These are phyloP conservation scores for Protodeltote pygarga DNA, from an alignment of 2,888 invertebrate genomes.

Conservation along the genomic window DNA sequence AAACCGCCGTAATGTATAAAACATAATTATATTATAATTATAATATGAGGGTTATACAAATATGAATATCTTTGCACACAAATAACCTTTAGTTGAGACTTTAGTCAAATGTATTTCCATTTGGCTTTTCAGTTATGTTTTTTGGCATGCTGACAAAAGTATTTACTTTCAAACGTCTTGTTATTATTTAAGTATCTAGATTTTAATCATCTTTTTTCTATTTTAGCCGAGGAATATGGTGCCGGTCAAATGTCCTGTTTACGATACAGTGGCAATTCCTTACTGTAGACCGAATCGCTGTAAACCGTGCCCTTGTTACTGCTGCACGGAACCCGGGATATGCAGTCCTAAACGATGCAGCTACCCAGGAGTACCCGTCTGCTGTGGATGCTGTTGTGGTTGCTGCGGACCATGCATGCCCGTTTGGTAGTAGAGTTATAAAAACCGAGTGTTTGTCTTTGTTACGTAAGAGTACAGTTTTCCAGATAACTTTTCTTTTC, in stretches of 20 bases:
- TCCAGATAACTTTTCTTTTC: constrained; percentile 12
- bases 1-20: no score
- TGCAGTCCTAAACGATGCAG: constrained; percentile 77
- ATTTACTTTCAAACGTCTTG: constrained; percentile 21
- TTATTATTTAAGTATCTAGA: constrained; percentile 32
- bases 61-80: constrained; percentile 3
- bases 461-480: constrained; percentile 33
- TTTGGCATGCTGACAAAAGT: constrained; percentile 47
- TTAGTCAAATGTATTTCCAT: constrained; percentile 26
- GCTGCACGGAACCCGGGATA: constrained; percentile 75
- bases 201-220: constrained; percentile 21
- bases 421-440: constrained; percentile 66
- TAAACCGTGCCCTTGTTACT: constrained; percentile 86
- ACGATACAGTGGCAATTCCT: constrained; percentile 79
- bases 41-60: no score
- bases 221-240: constrained; percentile 63
- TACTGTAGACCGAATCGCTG: constrained; percentile 84
- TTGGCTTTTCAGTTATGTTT: constrained; percentile 21
- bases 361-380: constrained; percentile 77
- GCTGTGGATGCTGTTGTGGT: constrained; percentile 67
- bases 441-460: constrained; percentile 19
- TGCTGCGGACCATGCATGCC: constrained; percentile 81
- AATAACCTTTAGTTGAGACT: constrained; percentile 32
- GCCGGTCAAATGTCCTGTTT: constrained; percentile 59
- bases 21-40: no score